These are phyloP conservation scores for Trigoniulus corallinus DNA, from an alignment of 1,140 invertebrate genomes.

Conservation along the genomic window DNA sequence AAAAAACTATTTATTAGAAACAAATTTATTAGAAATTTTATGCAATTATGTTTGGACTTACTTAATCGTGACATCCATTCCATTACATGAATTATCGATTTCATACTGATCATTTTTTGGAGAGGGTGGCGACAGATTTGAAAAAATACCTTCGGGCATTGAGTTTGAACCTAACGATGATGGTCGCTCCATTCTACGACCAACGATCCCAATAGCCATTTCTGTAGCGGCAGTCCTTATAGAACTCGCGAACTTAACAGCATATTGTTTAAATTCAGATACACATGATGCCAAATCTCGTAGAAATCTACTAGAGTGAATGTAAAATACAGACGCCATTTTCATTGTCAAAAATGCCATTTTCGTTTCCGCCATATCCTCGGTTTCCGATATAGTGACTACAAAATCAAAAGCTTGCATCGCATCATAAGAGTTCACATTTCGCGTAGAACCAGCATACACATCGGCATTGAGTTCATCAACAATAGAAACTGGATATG, in stretches of 20 bases:
- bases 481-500: constrained; percentile 12
- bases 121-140: no score
- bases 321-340: constrained; percentile 86
- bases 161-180: neutral
- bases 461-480: constrained; percentile 24
- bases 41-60: no score
- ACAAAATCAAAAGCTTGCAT: constrained; percentile 46
- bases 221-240: constrained; percentile 80
- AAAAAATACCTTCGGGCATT: no score
- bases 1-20: no score
- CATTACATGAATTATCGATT: no score
- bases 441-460: constrained; percentile 20
- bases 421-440: constrained; percentile 9
- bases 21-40: no score
- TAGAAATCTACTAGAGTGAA: constrained; percentile 69
- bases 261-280: constrained; percentile 48
- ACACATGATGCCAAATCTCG: constrained; percentile 66
- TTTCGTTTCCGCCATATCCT: neutral
- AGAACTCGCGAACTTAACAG: constrained; percentile 55
- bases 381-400: constrained; percentile 18
- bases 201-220: constrained; percentile 78
- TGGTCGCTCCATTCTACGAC: neutral
- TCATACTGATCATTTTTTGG: no score
- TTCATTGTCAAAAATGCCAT: constrained; percentile 34
- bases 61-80: no score